Evolutionary conservation across 2,113 vertebrate species (phyloP), one percentile per base, ranked within the genome.

Genomic region (Sylvietta virens): DNA sequence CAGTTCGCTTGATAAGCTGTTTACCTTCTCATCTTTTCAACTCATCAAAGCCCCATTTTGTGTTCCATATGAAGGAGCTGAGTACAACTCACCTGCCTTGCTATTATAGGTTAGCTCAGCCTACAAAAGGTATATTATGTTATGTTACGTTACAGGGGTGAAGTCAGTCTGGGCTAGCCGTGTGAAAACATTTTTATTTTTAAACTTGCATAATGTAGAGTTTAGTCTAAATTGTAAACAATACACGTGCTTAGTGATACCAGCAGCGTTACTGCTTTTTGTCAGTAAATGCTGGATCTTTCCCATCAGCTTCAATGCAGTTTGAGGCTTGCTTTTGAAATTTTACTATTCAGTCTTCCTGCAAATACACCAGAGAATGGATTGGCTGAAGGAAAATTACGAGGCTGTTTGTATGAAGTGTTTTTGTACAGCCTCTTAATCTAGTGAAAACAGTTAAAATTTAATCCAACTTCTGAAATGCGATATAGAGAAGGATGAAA

Each of bases 301-400:
- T 82, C 40, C 33, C 21, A 15, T 64, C 28, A 48, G 57, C 42
- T 76, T 71, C 45, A 37, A 26, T 50, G 39, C 22, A 48, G 14
- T 47, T 54, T 66, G 61, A 71, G 20, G 15, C 42, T 81, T 56
- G 50, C 64, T 92, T 87, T 86, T 77, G 17, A 39, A 67, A 30
- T 81, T 37, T 60, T 51, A 13, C 31, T 73, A 0, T 42, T 73
- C 5, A 23, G n/a, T 61, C 33, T 79, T 42, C 78, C 44, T 56
- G 35, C 48, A 82, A n/a, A 33, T 5, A 4, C 0, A 0, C 33
- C 0, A 1, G 19, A 47, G 26, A 67, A 23, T 20, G 39, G n/a
- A 33, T 57, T 62, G 51, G 13, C 33, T 74, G 7, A 58, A 88
- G 44, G 23, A 50, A 74, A 45, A 33, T 33, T 15, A 30, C 2